Evolutionary conservation across 2,113 vertebrate species (phyloP).

Genomic region (Tiliqua scincoides): DNA sequence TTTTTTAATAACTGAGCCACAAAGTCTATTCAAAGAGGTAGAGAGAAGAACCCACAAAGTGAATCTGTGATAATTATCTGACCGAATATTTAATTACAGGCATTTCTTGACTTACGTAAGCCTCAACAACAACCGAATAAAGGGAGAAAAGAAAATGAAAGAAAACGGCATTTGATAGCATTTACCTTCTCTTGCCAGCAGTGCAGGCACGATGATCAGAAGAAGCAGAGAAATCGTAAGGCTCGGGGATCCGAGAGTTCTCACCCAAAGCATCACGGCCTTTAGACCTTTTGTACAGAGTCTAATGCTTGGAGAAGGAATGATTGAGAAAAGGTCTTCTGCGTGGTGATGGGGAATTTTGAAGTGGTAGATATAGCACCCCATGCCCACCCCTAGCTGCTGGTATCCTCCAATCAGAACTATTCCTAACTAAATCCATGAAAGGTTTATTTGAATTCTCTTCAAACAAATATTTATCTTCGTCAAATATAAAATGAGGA

Average conservation of each 20-base stretch:
- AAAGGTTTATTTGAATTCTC: background rate
- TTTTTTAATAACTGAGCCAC: too few species aligned
- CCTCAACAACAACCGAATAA: too few species aligned
- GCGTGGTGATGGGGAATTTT: background rate
- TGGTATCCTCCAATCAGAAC: background rate
- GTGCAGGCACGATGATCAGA: background rate
- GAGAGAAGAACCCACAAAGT: too few species aligned
- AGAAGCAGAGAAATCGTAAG: background rate
- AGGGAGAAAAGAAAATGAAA: constrained; percentile 18
- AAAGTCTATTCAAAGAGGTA: too few species aligned
- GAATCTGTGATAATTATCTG: too few species aligned
- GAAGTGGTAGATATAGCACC: background rate
- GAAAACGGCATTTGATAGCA: accelerated
- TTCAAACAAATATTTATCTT: background rate
- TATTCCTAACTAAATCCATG: background rate
- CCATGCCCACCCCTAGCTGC: too few species aligned
- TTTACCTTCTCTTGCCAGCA: constrained; percentile 22
- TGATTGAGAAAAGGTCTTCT: background rate
- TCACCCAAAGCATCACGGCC: background rate
- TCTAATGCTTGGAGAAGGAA: too few species aligned
- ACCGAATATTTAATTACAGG: too few species aligned
- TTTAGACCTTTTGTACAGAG: background rate
- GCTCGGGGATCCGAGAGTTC: background rate
- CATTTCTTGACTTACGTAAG: too few species aligned
- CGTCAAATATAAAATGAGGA: background rate